Evolutionary conservation across 2,113 vertebrate species (phyloP).

Genomic region (Pseudopodoces humilis): DNA sequence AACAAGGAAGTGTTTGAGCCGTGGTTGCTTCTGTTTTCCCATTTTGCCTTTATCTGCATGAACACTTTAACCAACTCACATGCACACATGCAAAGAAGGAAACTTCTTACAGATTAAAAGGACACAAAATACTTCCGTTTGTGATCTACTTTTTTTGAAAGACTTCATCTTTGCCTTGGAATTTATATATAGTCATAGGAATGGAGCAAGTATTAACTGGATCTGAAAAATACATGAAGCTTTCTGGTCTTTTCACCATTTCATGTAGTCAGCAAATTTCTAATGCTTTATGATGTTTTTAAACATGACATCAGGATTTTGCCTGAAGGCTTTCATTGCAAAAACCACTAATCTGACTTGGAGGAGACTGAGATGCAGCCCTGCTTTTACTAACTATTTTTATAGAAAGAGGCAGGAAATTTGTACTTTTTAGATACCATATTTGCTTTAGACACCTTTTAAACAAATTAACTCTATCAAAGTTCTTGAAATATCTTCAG

Average conservation of each 20-base stretch:
- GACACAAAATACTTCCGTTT: not conserved
- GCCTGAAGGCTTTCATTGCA: not conserved
- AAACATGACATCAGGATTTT: not conserved
- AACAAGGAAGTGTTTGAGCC: accelerated
- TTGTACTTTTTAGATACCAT: not conserved
- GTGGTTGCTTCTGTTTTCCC: not conserved
- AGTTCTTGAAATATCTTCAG: not conserved
- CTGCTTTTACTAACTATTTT: not conserved
- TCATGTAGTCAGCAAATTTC: not conserved
- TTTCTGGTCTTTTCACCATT: not conserved
- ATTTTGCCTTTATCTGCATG: not conserved
- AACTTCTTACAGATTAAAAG: not conserved
- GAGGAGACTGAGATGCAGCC: not conserved
- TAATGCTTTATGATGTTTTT: not conserved
- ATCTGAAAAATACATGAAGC: not conserved
- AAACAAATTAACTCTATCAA: not conserved
- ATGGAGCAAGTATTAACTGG: not conserved
- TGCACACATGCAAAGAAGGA: not conserved
- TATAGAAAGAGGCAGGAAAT: not conserved
- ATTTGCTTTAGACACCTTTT: not conserved
- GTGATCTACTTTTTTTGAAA: not conserved
- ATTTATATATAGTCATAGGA: not conserved
- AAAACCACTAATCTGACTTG: not conserved
- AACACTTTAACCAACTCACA: not conserved
- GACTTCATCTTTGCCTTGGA: not conserved